A percentile compares a stretch with the other conserved stretches of the same genome.
Evolutionary conservation across 2,113 vertebrate genomes (phyloP).

Genomic region (Leucoraja erinaceus): DNA sequence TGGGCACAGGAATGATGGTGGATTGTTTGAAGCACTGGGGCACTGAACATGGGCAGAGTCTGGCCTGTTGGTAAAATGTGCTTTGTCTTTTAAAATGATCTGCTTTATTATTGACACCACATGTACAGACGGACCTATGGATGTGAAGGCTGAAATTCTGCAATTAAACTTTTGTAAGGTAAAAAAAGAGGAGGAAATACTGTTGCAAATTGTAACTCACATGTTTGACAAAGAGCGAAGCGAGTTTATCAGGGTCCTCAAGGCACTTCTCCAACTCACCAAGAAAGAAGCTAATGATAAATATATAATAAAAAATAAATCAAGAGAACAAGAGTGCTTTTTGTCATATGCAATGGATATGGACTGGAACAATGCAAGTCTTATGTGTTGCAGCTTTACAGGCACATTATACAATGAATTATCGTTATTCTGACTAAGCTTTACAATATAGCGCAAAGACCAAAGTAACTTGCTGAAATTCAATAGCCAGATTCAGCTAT

Average conservation of each 20-base stretch:
- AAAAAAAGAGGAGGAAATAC: neutral
- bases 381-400: no score
- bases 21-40: no score
- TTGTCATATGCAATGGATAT: no score
- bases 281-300: conserved; percentile 78
- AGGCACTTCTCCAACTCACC: conserved; percentile 94
- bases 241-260: conserved; percentile 89
- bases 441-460: no score
- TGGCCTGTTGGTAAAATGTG: neutral
- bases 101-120: neutral
- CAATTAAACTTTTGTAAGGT: neutral
- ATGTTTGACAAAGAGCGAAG: conserved; percentile 87
- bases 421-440: no score
- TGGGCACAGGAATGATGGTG: no score
- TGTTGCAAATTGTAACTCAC: conserved; percentile 55
- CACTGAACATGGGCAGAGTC: no score
- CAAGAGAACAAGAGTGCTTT: no score
- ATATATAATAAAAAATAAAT: conserved; percentile 32
- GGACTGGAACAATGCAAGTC: no score
- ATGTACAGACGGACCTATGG: no score
- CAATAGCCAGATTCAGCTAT: neutral
- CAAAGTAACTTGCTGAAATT: no score
- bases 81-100: neutral
- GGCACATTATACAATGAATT: no score
- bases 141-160: neutral